Evolutionary conservation across 2,797 vertebrate genomes (phyloP).

Genomic region (Rousettus madagascariensis): DNA sequence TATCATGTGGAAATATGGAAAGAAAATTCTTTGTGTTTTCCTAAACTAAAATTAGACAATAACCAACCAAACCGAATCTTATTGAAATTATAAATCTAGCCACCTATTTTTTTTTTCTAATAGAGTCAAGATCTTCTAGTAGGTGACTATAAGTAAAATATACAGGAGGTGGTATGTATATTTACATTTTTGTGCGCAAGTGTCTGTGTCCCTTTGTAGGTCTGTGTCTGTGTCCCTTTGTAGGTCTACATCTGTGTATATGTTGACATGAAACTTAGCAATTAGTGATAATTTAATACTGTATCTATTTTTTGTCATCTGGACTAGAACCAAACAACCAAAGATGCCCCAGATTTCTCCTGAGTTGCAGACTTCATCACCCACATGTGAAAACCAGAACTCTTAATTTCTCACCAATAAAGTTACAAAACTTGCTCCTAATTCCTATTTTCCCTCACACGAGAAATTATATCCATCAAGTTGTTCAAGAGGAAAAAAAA

Average conservation of each 20-base stretch:
- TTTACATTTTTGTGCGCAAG: not conserved
- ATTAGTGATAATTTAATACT: not conserved
- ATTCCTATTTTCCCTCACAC: not conserved
- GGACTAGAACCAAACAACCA: not conserved
- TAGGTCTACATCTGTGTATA: not conserved
- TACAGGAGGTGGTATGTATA: fast-evolving
- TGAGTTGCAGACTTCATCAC: not conserved
- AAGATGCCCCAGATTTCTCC: not conserved
- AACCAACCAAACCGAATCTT: not conserved
- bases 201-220: not conserved
- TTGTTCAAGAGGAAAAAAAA: not conserved
- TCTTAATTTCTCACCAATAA: not conserved
- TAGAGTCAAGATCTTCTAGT: not conserved
- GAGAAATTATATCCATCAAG: not conserved
- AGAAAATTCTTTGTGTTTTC: not conserved
- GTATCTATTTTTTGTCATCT: not conserved
- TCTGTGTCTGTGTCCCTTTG: not conserved
- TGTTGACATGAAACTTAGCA: not conserved
- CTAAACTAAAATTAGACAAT: not conserved
- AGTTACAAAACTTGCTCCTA: not conserved
- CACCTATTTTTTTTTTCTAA: not conserved
- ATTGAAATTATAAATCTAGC: not conserved
- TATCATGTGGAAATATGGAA: not conserved
- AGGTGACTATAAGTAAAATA: not conserved
- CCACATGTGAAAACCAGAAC: not conserved